Base-by-base conservation (phyloP, 2,113 vertebrate genomes). In the Myotis brandtii region DNA sequence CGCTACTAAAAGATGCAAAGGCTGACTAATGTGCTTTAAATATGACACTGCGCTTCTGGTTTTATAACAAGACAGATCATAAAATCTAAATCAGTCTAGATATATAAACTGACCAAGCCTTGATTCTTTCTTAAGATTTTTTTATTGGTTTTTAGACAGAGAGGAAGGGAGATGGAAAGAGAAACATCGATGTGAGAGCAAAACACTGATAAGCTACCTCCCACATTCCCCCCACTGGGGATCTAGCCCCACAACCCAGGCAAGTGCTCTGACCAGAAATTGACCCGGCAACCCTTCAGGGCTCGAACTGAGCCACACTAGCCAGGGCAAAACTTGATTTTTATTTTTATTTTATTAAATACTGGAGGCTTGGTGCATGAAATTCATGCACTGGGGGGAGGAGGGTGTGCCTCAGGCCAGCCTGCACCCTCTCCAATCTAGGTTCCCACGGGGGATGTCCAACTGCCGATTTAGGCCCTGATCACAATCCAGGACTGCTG, bases 81-180 rank as follows among this genome's bases (percentile, higher is more conserved):
- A 96, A 96, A 81, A 90, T 56, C 27, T 93, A n/a, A 81, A 80
- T 67, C 91, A 95, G 56, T 91, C 54, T 48, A 91, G 32, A 34
- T 25, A 84, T 81, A 89, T 72, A 95, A 83, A 93, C 37, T 72
- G 95, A 86, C 52, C 54, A 85, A 94, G 69, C 18, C 59, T 69
- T 34, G 21, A 70, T 56, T 92, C 64, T 81, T 81, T 67, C 5
- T 67, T n/a, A 67, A 66, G 64, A 67, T 67, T 67, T 66, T 66
- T 66, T 67, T n/a, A n/a, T 66, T 66, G 64, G 2, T 66, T n/a
- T 66, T 66, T 66, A 66, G 64, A 64, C 62, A 66, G 64, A 32
- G 13, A 66, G 64, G 64, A n/a, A 66, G 64, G 30, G 13, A n/a
- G 32, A n/a, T 11, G 25, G 64, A 67, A 13, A 66, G 64, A 66